A percentile compares a stretch with the other conserved stretches of the same genome.
phyloP scores from a whole-genome alignment of 1,140 invertebrate genomes.

The Lanistes nyassanus region DNA sequence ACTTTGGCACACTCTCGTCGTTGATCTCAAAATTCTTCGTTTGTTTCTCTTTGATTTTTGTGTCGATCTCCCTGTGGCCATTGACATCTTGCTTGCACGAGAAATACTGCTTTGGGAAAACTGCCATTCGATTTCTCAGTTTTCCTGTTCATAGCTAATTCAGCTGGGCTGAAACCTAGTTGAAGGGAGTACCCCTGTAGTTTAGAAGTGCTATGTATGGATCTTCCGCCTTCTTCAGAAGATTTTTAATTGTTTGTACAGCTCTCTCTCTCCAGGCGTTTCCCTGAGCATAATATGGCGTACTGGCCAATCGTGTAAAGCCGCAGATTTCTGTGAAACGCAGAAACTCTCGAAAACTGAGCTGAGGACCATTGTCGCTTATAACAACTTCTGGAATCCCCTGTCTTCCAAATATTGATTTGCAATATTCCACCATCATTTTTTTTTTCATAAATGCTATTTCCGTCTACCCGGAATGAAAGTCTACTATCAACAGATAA shows the following conservation, averaged over 20 bases:
- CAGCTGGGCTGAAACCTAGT: conserved; percentile 25
- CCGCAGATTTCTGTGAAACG: conserved; percentile 34
- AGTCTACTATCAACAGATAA: neutral
- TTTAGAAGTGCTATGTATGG: conserved; percentile 33
- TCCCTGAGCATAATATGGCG: conserved; percentile 35
- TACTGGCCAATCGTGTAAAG: conserved; percentile 40
- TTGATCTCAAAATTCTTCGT: neutral
- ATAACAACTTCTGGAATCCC: conserved; percentile 4
- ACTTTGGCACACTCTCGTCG: no score
- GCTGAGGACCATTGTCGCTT: conserved; percentile 2
- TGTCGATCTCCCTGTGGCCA: neutral
- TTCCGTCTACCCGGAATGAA: neutral
- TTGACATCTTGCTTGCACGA: conserved; percentile 5
- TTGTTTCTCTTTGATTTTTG: conserved; percentile 10
- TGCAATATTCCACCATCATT: neutral
- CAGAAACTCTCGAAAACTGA: neutral
- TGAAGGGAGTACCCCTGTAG: conserved; percentile 28
- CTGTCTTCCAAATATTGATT: neutral
- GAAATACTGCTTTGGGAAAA: neutral
- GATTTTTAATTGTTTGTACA: conserved; percentile 41
- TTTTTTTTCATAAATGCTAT: neutral
- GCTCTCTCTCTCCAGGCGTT: conserved; percentile 39
- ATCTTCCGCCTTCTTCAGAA: conserved; percentile 33
- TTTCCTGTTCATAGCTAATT: conserved; percentile 39
- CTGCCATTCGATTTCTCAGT: conserved; percentile 23